Evolutionary conservation across 2,797 vertebrate species (phyloP), one percentile per base, ranked within the genome.

Genomic region (Amblyraja radiata): DNA sequence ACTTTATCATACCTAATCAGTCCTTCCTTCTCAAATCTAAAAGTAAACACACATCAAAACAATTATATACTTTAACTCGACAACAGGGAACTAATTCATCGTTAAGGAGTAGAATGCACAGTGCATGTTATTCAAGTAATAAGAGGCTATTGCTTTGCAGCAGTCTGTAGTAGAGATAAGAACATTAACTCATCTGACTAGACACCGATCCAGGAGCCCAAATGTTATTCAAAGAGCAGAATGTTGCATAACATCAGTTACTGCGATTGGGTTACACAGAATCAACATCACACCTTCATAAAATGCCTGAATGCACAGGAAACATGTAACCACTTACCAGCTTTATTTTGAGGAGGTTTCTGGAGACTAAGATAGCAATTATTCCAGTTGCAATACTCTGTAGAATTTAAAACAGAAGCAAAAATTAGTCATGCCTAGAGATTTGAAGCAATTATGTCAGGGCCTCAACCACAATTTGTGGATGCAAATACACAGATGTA

Each of bases 301-400:
- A n/a, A 32, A 86, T 61, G 6, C 7, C 28, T 14, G 25, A n/a
- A 13, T 86, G 18, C 84, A 9, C n/a, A 36, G 63, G 14, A 68
- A 65, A 9, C 0, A 28, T 78, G 18, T 16, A 80, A 81, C 32
- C 36, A 79, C 97, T 97, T 96, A 98, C 98, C 96, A 98, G 95
- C 90, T 94, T 96, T 1, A 94, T 36, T 4, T 91, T 94, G 10
- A 94, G 93, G 36, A 97, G 96, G 95, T 98, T 98, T 95, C 96
- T 97, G 71, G 98, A 98, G 73, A 97, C 96, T 95, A 99, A 94
- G 93, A 99, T 98, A 76, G 98, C 97, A 94, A 97, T 96, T 79
- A 99, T 98, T 93, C 98, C 98, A 93, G 95, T 95, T 58, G 96
- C 94, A 94, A 98, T 97, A 95, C 98, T 99, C 98, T 99, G 95